These are phyloP conservation scores for Sarcophaga carnaria DNA, from an alignment of 2,888 invertebrate genomes.

Conservation along the genomic window DNA sequence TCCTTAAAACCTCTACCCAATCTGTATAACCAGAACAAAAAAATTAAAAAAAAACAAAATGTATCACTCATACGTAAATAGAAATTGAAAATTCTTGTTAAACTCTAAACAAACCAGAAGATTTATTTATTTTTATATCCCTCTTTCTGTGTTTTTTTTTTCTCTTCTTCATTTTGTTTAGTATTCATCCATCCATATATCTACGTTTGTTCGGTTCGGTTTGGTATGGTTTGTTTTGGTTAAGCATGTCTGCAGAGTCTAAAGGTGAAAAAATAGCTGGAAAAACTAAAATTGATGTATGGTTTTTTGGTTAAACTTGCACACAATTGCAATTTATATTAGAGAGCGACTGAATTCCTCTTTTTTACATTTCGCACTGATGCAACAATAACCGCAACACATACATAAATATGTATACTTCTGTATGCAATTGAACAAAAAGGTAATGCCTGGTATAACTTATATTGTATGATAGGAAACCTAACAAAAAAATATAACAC, in stretches of 20 bases:
- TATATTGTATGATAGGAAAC: neutral
- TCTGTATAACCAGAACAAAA: neutral
- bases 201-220: no score
- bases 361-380: neutral
- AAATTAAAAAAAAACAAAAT: neutral
- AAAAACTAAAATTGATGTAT: conserved; percentile 50
- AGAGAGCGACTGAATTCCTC: neutral
- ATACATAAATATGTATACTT: neutral
- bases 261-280: conserved; percentile 1
- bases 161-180: neutral
- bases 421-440: neutral
- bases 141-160: neutral
- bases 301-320: conserved; percentile 45
- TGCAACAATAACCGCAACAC: conserved; percentile 34
- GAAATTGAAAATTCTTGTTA: conserved; percentile 55
- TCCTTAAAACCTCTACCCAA: neutral
- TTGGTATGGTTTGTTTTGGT: no score
- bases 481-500: conserved; percentile 31
- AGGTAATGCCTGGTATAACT: neutral
- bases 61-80: conserved; percentile 48
- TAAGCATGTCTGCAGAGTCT: no score
- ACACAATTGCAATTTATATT: conserved; percentile 25
- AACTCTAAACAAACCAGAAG: neutral
- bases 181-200: neutral
- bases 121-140: conserved; percentile 13